Base-by-base conservation (phyloP, 2,888 invertebrate species). In the Onchidella celtica region DNA sequence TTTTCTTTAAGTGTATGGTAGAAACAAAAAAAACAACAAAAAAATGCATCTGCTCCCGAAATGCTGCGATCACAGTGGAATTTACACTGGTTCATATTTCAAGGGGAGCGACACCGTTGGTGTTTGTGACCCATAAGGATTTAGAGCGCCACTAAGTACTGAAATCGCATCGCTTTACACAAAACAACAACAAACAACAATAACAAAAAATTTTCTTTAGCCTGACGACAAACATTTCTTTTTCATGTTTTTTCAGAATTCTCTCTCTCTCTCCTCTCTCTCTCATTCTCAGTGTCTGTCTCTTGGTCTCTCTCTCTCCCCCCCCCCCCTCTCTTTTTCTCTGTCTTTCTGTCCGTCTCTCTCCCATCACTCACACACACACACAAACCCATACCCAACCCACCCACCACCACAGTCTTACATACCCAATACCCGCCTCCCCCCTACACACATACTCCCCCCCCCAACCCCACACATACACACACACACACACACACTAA, bases 271-370 rank as follows among this genome's bases (percentile, higher is more conserved):
- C 59, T 21, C 4, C 59, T 14, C n/a, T 14, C 59, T 59, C 59
- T 59, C 59, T 14, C n/a, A n/a, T 24, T 59, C 59, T 14, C 59
- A n/a, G n/a, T 59, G 3, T 14, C 9, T 14, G 4, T 59, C 9
- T 14, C n/a, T 6, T 21, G 24, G n/a, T 3, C 24, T 21, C n/a
- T 21, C 4, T 14, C 24, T 32, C 32, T 27, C 9, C 66, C 27
- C 11, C 27, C 11, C 27, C 14, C 9, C 3, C 29, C 32, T 34
- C 29, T 66, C 14, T 66, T 24, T 66, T 32, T 66, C 29, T 66
- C 66, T 66, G 66, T 66, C 66, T 66, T 24, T 66, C 66, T 66
- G 66, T 66, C 66, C 29, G 66, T 66, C 66, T 66, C 29, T 66
- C 66, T 66, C 29, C 29, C 66, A 29, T 6, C 17, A 57, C 21